Base-by-base conservation (phyloP, 2,797 vertebrate genomes). In the Sebastes trivittatus region DNA sequence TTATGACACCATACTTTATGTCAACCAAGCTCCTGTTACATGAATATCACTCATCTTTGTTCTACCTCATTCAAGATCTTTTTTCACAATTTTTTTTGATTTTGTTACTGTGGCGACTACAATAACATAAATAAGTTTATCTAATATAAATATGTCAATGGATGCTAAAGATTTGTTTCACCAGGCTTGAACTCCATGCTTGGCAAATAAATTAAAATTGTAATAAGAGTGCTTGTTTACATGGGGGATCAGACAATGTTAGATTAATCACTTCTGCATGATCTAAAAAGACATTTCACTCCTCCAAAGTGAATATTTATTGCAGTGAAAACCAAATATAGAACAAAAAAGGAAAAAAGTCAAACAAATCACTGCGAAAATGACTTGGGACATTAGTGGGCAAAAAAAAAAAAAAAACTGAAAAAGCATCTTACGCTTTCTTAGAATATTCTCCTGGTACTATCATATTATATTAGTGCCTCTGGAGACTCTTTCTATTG, bases 401-500 rank as follows among this genome's bases (percentile, higher is more conserved):
- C 6, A 38, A 38, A 27, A 23, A n/a, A 23, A 9, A 2, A 13
- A 0, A 13, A 11, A 36, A 13, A n/a, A 49, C 6, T 5, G 5
- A 70, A 36, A 78, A 18, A 59, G 59, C 81, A 32, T 72, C 1
- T 49, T 32, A 70, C 10, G 56, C 62, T 84, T 75, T 82, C 75
- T 74, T 49, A 59, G 14, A 80, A 63, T 72, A 61, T 64, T 59
- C 75, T 85, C 64, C 52, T 74, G 77, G 72, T 64, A 77, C 42
- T 2, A 74, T 85, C 84, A 83, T 71, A 77, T 86, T 77, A 75
- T 65, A 87, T 82, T 72, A 85, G 55, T 25, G 78, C 75, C 78
- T 79, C 69, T 25, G 10, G 77, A 80, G 80, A 70, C 72, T 65
- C 52, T 36, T 63, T 82, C 81, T 81, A 64, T 56, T 72, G 81